These are phyloP conservation scores for Helleia helle DNA, from an alignment of 2,888 invertebrate genomes.

Conservation along the genomic window DNA sequence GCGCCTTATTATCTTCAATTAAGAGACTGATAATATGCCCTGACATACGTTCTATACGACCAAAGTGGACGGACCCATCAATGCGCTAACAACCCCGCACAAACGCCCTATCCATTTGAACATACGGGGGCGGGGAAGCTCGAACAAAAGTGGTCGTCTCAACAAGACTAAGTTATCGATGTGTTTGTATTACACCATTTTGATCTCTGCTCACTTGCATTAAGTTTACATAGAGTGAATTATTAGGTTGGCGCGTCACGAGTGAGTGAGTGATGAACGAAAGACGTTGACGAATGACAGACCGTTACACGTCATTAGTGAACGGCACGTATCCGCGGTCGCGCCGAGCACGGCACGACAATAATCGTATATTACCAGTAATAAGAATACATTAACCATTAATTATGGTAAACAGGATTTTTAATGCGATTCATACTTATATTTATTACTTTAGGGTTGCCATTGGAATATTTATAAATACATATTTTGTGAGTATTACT, in stretches of 20 bases:
- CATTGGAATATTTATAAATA: no score
- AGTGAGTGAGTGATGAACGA: constrained; percentile 51
- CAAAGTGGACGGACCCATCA: constrained; percentile 29
- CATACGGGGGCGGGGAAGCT: constrained; percentile 24
- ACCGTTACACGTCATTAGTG: constrained; percentile 63
- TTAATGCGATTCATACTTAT: no score
- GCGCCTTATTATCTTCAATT: constrained; percentile 72
- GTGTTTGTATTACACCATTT: constrained; percentile 21
- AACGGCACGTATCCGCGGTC: constrained; percentile 49
- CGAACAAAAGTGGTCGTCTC: constrained; percentile 32
- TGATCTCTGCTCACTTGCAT: constrained; percentile 27
- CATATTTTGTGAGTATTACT: no score
- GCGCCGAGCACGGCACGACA: no score
- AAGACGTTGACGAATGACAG: constrained; percentile 49
- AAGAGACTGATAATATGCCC: constrained; percentile 67
- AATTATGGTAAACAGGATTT: not conserved
- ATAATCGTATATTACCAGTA: no score
- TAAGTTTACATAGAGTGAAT: constrained; percentile 16
- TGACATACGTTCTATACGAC: constrained; percentile 54
- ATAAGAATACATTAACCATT: not conserved
- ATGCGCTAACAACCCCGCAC: constrained; percentile 8
- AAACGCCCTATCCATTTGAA: constrained; percentile 12
- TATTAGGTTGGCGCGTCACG: constrained; percentile 28
- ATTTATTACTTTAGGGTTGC: no score
- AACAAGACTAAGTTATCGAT: constrained; percentile 31